Evolutionary conservation across 2,113 vertebrate genomes (phyloP).

Genomic region (Sceloporus undulatus): DNA sequence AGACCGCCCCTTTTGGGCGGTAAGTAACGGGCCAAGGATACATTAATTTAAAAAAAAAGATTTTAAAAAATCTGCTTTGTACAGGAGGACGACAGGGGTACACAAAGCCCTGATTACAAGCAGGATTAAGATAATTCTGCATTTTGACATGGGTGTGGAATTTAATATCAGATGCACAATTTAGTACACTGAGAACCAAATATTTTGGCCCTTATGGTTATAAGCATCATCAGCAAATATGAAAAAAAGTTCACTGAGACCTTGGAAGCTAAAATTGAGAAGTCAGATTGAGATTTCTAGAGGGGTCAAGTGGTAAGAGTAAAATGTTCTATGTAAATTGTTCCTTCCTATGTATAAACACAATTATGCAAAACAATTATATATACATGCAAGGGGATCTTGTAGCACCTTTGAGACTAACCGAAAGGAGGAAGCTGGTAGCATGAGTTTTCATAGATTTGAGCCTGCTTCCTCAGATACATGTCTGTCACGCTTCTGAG

Average conservation of each 20-base stretch:
- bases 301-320: neutral
- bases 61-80: neutral
- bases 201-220: neutral
- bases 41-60: too few species aligned
- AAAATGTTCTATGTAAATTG: neutral
- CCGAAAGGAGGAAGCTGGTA: too few species aligned
- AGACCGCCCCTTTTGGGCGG: too few species aligned
- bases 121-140: neutral
- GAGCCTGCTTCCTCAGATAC: too few species aligned
- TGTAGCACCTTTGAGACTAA: too few species aligned
- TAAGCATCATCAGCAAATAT: neutral
- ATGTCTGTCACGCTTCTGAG: too few species aligned
- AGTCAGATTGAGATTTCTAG: neutral
- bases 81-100: neutral
- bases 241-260: neutral
- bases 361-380: neutral
- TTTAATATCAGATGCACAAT: neutral
- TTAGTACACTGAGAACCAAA: neutral
- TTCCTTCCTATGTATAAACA: slow-evolving; percentile 7
- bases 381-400: too few species aligned
- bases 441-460: too few species aligned
- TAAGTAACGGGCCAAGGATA: too few species aligned
- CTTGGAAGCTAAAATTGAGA: neutral
- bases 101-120: neutral
- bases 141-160: neutral